Conservation (phyloP, 2,113 vertebrate species). For the Odocoileus virginianus region DNA sequence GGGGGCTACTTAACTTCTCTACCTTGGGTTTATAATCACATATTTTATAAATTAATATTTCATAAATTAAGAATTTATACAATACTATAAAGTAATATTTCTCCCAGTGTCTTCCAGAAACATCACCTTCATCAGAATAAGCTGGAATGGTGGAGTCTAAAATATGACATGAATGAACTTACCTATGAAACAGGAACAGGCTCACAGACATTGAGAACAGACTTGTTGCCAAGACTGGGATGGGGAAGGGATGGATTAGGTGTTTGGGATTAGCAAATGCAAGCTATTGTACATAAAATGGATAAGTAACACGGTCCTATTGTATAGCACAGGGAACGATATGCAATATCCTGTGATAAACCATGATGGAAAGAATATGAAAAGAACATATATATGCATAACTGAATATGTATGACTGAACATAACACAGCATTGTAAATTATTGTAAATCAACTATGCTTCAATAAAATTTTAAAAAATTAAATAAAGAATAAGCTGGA, state of each 20-base stretch:
- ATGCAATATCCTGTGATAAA: background rate
- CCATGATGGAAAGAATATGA: background rate
- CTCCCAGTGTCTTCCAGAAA: background rate
- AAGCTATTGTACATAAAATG: background rate
- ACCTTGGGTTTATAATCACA: background rate
- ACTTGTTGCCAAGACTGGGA: background rate
- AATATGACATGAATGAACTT: background rate
- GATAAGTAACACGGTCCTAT: background rate
- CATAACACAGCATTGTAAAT: background rate
- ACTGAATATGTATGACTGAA: background rate
- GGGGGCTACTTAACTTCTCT: background rate
- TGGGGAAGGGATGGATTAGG: background rate
- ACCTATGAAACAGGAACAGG: background rate
- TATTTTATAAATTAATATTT: background rate
- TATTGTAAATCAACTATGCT: background rate
- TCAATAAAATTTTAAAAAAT: background rate
- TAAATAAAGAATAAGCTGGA: background rate
- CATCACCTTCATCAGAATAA: background rate
- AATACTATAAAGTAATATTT: background rate
- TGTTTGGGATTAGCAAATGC: background rate
- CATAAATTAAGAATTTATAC: background rate
- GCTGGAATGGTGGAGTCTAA: background rate
- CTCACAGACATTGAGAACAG: background rate
- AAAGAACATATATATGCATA: background rate
- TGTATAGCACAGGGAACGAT: background rate